Base-by-base conservation (phyloP, 2,888 invertebrate species). In the Spicauda simplicius region DNA sequence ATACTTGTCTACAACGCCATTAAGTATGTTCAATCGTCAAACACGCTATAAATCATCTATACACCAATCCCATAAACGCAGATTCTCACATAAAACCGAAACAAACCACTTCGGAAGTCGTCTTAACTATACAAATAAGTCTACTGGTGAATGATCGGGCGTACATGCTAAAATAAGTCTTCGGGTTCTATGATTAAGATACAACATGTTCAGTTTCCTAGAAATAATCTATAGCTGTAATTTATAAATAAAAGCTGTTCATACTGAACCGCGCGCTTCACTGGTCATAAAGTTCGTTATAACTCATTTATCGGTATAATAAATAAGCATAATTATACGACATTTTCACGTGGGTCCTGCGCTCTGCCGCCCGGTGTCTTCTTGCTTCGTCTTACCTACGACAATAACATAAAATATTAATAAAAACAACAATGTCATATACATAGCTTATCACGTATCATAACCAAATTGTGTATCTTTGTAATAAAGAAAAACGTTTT, bases 371-470 rank as follows among this genome's bases (percentile, higher is more conserved):
- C 85, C 81, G 82, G 78, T 77, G 76, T 76, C 76, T 80, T 74
- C 78, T 72, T 67, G 69, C 70, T 75, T 81, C 82, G 79, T 82
- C 79, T 77, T 80, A 88, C 88, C 91, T 91, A 81, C 64, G 82
- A 88, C 89, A 90, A 91, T 73, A 71, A 73, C 70, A 81, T 11
- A 71, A 65, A 56, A 68, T 63, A 52, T 62, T 62, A 62, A 54
- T 41, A 16, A 48, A 14, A 41, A 14, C 25, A 14, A 41, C 16
- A 16, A 4, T 14, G 16, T 48, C 48, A 12, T 16, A 16, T 25
- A 25, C 5, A 25, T 48, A 48, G 5, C 11, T 48, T 16, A 48
- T 48, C 41, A 41, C 10, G 2, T 4, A 41, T 1, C 41, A 14
- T 14, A 3, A 41, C 41, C 41, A 41, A 41, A 33, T 33, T 3